Percentiles rank a stretch among this genome's conserved stretches.
Evolutionary conservation across 2,797 vertebrate species (phyloP).

Genomic region (Schizopygopsis pylzovi): DNA sequence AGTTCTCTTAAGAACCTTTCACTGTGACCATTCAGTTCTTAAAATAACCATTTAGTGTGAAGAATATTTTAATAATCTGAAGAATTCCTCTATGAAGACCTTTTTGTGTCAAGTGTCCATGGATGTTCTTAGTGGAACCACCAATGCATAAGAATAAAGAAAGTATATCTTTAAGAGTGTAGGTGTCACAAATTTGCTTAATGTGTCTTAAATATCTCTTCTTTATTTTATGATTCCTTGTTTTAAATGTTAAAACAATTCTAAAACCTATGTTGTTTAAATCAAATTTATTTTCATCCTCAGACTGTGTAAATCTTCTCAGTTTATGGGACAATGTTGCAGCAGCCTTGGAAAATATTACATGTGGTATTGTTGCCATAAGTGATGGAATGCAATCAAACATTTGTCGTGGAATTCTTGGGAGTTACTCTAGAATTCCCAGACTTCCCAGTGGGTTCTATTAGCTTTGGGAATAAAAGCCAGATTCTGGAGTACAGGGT

Average conservation of each 20-base stretch:
- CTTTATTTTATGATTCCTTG: background rate
- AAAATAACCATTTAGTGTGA: background rate
- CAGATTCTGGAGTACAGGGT: slow-evolving; percentile 48
- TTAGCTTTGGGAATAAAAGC: slow-evolving; percentile 42
- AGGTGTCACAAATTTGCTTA: background rate
- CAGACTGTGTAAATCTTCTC: slow-evolving; percentile 24
- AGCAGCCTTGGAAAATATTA: slow-evolving; percentile 32
- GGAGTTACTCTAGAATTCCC: slow-evolving; percentile 47
- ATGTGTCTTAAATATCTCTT: background rate
- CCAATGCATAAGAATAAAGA: background rate
- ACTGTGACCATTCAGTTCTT: background rate
- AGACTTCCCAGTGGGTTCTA: slow-evolving; percentile 40
- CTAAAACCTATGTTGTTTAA: background rate
- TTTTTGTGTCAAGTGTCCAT: background rate
- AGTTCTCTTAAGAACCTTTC: background rate
- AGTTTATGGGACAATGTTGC: slow-evolving; percentile 46
- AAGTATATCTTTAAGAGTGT: background rate
- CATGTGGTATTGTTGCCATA: slow-evolving; percentile 55
- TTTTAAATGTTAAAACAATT: background rate
- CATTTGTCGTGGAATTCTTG: slow-evolving; percentile 57
- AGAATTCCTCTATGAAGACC: background rate
- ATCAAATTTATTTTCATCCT: slow-evolving; percentile 12
- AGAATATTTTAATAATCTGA: background rate
- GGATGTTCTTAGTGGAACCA: background rate
- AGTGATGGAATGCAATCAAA: slow-evolving; percentile 55